phyloP scores from a whole-genome alignment of 1,140 invertebrate species.

The Drosophila varians region DNA sequence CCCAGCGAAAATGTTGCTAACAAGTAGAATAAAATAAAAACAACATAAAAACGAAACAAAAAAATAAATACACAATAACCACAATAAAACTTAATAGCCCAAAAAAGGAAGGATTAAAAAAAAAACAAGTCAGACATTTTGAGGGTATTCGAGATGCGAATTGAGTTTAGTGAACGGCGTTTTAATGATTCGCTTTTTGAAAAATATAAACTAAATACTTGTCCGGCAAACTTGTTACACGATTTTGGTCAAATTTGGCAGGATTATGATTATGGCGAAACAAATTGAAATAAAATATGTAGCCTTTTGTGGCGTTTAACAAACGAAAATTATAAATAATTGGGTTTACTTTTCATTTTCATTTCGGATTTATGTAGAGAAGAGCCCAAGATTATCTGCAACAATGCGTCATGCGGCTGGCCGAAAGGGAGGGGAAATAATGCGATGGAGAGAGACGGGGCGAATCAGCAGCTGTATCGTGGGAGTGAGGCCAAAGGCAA shows the following conservation, averaged over 20 bases:
- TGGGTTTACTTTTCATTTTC: background rate
- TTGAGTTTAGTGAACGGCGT: background rate
- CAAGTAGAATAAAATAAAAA: slow-evolving; percentile 62
- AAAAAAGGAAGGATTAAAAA: slow-evolving; percentile 5
- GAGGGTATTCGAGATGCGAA: background rate
- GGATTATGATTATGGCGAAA: background rate
- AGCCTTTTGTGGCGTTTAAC: background rate
- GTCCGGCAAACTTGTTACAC: slow-evolving; percentile 1
- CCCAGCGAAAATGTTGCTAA: slow-evolving; percentile 53
- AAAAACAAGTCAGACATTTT: slow-evolving; percentile 9
- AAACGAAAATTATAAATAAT: background rate
- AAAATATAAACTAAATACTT: background rate
- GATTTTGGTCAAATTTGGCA: background rate
- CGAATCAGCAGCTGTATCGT: slow-evolving; percentile 11
- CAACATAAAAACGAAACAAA: slow-evolving; percentile 20
- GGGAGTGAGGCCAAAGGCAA: slow-evolving; percentile 55
- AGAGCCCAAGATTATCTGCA: slow-evolving; percentile 26
- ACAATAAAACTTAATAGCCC: slow-evolving; percentile 12
- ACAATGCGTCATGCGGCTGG: slow-evolving; percentile 24
- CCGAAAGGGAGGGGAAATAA: slow-evolving; percentile 1
- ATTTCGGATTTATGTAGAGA: background rate
- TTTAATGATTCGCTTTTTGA: background rate
- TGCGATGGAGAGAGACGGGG: background rate
- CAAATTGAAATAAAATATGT: background rate
- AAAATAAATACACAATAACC: slow-evolving; percentile 11